phyloP scores from a whole-genome alignment of 2,888 invertebrate genomes.

The Nomada flava region DNA sequence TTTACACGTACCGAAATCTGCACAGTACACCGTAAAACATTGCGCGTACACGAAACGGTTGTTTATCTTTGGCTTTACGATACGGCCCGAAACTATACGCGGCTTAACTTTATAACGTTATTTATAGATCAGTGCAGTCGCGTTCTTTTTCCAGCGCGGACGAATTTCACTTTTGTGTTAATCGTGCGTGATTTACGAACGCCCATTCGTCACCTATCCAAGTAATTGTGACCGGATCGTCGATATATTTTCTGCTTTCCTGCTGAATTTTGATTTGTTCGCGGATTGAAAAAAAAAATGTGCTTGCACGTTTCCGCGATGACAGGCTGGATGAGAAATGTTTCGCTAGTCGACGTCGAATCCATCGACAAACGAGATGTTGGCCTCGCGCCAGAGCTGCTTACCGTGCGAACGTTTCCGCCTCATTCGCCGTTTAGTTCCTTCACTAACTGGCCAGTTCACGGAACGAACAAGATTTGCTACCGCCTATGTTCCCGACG shows the following conservation, averaged over 20 bases:
- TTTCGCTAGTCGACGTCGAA: conserved; percentile 38
- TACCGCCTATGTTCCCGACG: conserved; percentile 24
- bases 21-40: not conserved
- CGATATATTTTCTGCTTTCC: conserved; percentile 38
- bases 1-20: conserved; percentile 36
- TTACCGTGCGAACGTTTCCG: conserved; percentile 23
- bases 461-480: conserved; percentile 35
- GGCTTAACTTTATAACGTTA: conserved; percentile 47
- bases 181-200: conserved; percentile 35
- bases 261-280: conserved; percentile 48
- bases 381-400: conserved; percentile 51
- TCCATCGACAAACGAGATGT: conserved; percentile 50
- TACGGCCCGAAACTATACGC: not conserved
- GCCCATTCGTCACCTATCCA: not conserved
- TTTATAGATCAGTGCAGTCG: conserved; percentile 4
- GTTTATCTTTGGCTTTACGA: conserved; percentile 43
- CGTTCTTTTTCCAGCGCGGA: not conserved
- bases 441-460: conserved; percentile 51
- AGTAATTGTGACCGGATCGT: conserved; percentile 37
- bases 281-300: conserved; percentile 9
- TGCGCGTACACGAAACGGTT: conserved; percentile 13
- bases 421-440: conserved; percentile 51
- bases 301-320: conserved; percentile 22
- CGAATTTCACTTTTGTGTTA: conserved; percentile 25
- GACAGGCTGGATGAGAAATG: conserved; percentile 46